phyloP scores from a whole-genome alignment of 2,797 vertebrate species.

The Gadopsis bispinosus region DNA sequence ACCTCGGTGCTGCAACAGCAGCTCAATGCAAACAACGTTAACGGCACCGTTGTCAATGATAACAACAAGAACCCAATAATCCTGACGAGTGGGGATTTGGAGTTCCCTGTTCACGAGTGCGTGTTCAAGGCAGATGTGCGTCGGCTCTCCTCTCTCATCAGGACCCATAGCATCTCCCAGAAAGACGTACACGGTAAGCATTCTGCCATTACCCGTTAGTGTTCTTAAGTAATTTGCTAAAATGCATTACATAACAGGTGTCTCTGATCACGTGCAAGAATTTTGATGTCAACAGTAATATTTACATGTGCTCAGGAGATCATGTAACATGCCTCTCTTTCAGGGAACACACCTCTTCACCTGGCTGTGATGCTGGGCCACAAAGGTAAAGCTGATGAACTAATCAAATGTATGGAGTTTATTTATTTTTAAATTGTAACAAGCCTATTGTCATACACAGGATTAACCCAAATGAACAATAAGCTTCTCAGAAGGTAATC shows the following conservation, averaged over 20 bases:
- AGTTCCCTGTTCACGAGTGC: constrained; percentile 93
- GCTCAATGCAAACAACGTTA: constrained; percentile 82
- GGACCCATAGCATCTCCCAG: constrained; percentile 93
- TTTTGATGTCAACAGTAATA: neutral
- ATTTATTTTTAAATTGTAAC: neutral
- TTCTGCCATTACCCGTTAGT: neutral
- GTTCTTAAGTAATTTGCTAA: neutral
- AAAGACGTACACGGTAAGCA: constrained; percentile 94
- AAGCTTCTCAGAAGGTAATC: constrained; percentile 31
- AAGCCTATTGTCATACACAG: neutral
- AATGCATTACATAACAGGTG: neutral
- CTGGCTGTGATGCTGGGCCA: constrained; percentile 97
- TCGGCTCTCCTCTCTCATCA: constrained; percentile 93
- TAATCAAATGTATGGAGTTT: neutral
- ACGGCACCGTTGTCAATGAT: constrained; percentile 73
- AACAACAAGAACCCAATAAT: constrained; percentile 82
- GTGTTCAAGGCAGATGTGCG: constrained; percentile 94
- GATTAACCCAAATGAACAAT: constrained; percentile 28
- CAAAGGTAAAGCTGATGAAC: constrained; percentile 88
- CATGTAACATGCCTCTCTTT: constrained; percentile 25
- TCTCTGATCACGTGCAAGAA: neutral
- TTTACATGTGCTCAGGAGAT: neutral
- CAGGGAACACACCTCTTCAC: constrained; percentile 96
- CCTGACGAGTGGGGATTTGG: constrained; percentile 65
- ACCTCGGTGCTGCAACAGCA: constrained; percentile 71